phyloP scores from a whole-genome alignment of 2,888 invertebrate species.

The Lysandra bellargus region DNA sequence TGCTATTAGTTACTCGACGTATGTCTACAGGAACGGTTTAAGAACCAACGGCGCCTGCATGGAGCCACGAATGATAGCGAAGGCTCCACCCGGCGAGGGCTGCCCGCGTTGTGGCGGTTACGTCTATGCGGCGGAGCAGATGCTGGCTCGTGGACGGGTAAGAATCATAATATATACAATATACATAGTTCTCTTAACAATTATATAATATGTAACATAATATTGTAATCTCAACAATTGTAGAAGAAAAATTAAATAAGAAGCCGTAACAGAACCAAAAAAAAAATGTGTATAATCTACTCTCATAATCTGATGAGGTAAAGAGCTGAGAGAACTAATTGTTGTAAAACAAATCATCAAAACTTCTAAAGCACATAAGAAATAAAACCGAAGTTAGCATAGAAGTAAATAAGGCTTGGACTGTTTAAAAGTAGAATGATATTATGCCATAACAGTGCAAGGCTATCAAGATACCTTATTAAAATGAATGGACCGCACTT shows the following conservation, averaged over 20 bases:
- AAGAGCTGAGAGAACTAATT: not conserved
- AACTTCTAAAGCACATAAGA: not conserved
- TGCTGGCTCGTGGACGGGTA: slow-evolving; percentile 94
- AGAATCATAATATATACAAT: slow-evolving; percentile 52
- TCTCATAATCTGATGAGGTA: not conserved
- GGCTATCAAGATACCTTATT: slow-evolving; percentile 1
- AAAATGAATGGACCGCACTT: not conserved
- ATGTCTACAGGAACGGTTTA: slow-evolving; percentile 64
- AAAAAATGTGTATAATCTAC: not conserved
- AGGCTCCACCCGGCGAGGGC: slow-evolving; percentile 91
- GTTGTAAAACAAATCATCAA: not conserved
- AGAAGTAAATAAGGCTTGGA: not conserved
- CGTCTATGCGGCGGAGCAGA: slow-evolving; percentile 95
- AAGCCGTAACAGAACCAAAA: not conserved
- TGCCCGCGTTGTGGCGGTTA: slow-evolving; percentile 94
- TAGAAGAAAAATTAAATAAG: not conserved
- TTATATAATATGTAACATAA: not conserved
- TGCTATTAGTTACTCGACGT: slow-evolving; percentile 49
- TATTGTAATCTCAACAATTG: not conserved
- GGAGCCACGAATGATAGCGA: slow-evolving; percentile 87
- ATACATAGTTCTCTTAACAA: not conserved
- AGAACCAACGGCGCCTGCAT: slow-evolving; percentile 83
- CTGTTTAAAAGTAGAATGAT: slow-evolving; percentile 1
- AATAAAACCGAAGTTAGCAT: not conserved
- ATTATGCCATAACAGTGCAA: not conserved